Base-by-base conservation (phyloP, 2,113 vertebrate genomes). In the Albula goreensis region DNA sequence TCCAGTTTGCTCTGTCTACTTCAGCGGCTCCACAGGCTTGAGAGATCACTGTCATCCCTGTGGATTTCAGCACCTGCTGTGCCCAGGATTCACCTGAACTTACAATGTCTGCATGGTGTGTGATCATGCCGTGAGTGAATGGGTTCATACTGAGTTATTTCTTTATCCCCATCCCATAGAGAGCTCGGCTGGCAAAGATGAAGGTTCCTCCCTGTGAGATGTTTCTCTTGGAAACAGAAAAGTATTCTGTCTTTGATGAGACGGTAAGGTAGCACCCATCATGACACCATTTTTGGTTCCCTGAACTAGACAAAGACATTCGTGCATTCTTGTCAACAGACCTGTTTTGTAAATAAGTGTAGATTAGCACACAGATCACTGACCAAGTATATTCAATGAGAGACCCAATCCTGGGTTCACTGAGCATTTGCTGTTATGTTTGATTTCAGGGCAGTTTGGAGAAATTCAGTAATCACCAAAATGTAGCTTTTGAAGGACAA, bases 131-230 rank as follows among this genome's bases (percentile, higher is more conserved):
- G 7, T 31, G 86, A 63, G 48, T 86, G 31, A 70, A 49, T 10
- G 63, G 48, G 9, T 53, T 11, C 22, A 74, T 22, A 83, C n/a
- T 52, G 19, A 56, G 11, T 81, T 60, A 63, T 80, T 77, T 10
- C 83, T 48, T 49, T 8, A 11, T 66, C 41, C 50, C 13, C 89
- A 89, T 60, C 87, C 92, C 90, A 17, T 91, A 99, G 98, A 95
- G 94, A 85, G 97, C 96, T 3, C 99, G 97, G 92, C 93, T 98
- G 19, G 97, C 94, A 48, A 99, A 96, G 93, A 99, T 98, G 98
- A 98, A 97, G 95, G 93, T 96, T 82, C 94, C 96, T 25, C 96
- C 98, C 2, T 90, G 93, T 25, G 96, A 98, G 85, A 95, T 99
- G 97, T 99, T 99, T 91, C 93, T 94, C 82, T 88, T 85, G 0